Percentiles rank a stretch among this genome's conserved stretches.
These are phyloP conservation scores for Tangara arthus DNA, from an alignment of 2,797 vertebrate species.

Conservation along the genomic window DNA sequence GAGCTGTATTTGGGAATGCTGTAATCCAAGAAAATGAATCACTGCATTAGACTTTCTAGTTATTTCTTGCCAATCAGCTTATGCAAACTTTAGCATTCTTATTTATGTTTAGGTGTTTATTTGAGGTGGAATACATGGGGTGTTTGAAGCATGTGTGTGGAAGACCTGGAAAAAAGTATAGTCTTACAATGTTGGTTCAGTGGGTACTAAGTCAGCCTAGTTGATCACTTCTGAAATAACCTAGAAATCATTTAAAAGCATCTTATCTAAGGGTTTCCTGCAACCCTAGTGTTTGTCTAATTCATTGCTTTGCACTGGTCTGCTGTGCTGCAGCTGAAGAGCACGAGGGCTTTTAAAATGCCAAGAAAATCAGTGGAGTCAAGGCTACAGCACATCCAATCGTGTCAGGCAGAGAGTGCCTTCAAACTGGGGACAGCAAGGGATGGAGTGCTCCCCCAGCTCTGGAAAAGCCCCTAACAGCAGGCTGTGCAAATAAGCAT, in stretches of 20 bases:
- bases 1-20: background rate
- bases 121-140: background rate
- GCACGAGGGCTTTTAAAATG: background rate
- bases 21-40: background rate
- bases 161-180: background rate
- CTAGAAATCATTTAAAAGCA: background rate
- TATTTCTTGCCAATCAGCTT: background rate
- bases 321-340: conserved; percentile 1
- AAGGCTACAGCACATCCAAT: background rate
- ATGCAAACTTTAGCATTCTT: background rate
- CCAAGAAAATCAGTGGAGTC: conserved; percentile 40
- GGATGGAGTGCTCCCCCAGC: background rate
- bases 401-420: background rate
- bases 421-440: conserved; percentile 22
- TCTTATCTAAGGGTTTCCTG: background rate
- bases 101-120: background rate
- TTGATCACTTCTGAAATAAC: background rate
- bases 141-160: background rate
- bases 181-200: background rate
- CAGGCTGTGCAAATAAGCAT: background rate
- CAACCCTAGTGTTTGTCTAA: background rate
- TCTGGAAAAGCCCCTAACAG: background rate
- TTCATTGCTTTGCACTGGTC: background rate
- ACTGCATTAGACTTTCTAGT: background rate
- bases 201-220: background rate